Evolutionary conservation across 2,113 vertebrate genomes (phyloP).

Genomic region (Prunella fulvescens): DNA sequence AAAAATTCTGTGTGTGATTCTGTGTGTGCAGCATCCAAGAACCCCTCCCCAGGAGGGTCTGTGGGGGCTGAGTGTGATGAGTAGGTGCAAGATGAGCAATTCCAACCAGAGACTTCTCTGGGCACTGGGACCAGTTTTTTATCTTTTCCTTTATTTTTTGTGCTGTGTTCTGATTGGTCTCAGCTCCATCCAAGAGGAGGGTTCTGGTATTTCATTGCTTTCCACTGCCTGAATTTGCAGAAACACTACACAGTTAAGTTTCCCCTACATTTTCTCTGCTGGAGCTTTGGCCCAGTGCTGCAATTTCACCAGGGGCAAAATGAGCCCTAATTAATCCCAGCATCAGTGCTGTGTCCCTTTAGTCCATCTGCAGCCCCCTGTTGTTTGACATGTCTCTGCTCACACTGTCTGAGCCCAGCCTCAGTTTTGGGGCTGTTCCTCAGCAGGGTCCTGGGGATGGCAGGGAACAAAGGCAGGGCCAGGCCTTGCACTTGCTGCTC

Average conservation of each 20-base stretch:
- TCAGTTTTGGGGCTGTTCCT: not conserved
- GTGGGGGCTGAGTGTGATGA: too few relatives aligned
- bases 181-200: not conserved
- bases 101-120: not conserved
- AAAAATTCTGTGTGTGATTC: too few relatives aligned
- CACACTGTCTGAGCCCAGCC: not conserved
- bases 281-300: not conserved
- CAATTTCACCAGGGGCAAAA: not conserved
- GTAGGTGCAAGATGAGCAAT: not conserved
- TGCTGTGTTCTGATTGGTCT: not conserved
- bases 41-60: not conserved
- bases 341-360: not conserved
- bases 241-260: not conserved
- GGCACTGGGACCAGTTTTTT: not conserved
- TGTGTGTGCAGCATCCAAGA: fast-evolving
- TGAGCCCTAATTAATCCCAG: not conserved
- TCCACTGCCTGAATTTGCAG: not conserved
- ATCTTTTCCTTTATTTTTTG: fast-evolving
- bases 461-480: not conserved
- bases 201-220: not conserved
- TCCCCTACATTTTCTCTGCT: not conserved
- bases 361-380: not conserved
- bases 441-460: not conserved
- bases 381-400: not conserved
- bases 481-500: fast-evolving